These are phyloP conservation scores for Melanophora roralis DNA, from an alignment of 2,888 invertebrate genomes.

Conservation along the genomic window DNA sequence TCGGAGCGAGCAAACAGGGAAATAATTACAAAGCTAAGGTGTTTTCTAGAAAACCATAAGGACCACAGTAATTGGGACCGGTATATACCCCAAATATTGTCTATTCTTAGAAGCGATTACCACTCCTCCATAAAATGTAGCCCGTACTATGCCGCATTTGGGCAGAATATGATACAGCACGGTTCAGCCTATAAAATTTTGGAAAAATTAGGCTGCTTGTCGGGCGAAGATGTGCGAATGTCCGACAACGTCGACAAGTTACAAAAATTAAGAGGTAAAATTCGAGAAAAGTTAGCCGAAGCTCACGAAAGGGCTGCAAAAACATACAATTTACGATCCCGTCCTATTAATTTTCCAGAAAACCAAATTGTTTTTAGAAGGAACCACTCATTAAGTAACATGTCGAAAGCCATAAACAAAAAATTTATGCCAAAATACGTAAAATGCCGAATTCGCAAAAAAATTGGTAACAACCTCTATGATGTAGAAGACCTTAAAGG, in stretches of 20 bases:
- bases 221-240: not conserved
- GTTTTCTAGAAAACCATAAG: not conserved
- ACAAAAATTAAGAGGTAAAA: not conserved
- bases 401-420: not conserved
- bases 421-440: constrained; percentile 21
- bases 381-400: constrained; percentile 15
- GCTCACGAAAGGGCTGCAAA: constrained; percentile 4
- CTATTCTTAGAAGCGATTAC: not conserved
- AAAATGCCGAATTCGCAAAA: not conserved
- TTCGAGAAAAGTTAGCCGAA: not conserved
- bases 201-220: not conserved
- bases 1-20: not conserved
- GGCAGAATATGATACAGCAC: constrained; percentile 33
- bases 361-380: constrained; percentile 3
- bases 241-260: not conserved
- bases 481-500: not conserved
- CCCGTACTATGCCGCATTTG: constrained; percentile 33
- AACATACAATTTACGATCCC: not conserved
- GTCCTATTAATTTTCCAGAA: not conserved
- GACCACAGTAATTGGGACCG: not conserved
- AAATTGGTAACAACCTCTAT: constrained; percentile 20
- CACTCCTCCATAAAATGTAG: constrained; percentile 25
- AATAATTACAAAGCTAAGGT: not conserved
- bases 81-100: not conserved
- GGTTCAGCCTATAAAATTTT: constrained; percentile 13